Evolutionary conservation across 2,888 invertebrate species (phyloP), one percentile per base, ranked within the genome.

Genomic region (Apodemia duryi): DNA sequence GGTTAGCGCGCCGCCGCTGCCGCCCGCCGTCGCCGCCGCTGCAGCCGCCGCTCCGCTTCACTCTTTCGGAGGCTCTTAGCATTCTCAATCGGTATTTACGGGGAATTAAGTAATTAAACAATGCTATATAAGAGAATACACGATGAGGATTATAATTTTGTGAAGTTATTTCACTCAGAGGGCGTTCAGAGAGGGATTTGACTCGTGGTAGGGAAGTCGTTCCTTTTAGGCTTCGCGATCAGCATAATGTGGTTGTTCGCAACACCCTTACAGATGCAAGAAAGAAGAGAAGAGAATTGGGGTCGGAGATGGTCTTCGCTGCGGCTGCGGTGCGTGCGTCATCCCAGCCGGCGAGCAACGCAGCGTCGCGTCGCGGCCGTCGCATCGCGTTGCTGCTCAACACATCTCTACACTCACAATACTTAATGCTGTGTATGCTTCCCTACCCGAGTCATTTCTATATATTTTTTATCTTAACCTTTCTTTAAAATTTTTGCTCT

Each of bases 241-340:
- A 90, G 85, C 88, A 91, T 91, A 91, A 91, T 91, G 86, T 90
- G 91, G 91, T 88, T 89, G 84, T 90, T 88, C 91, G 87, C 91
- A 90, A 90, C 83, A 82, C 90, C 88, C 90, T 91, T 91, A 82
- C 91, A 91, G 91, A 83, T 91, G 85, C 84, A 86, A 88, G 88
- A 81, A 75, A 72, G 84, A 86, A 85, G 84, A 85, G 67, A 74
- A 86, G 84, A 85, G 79, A 76, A 66, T 68, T 82, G 79, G 68
- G 54, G 35, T 57, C 64, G 69, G 51, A 41, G 32, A 32, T n/a
- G 28, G 57, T 57, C 57, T 1, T 52, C 64, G 57, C 28, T 61
- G 69, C 57, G 38, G 68, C 71, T 65, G 52, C 64, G 70, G 77
- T 63, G 73, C 73, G 75, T 77, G 43, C 77, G 72, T 77, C 79